A percentile compares a stretch with the other conserved stretches of the same genome.
Evolutionary conservation across 2,113 vertebrate genomes (phyloP).

Genomic region (Poecilia latipinna): DNA sequence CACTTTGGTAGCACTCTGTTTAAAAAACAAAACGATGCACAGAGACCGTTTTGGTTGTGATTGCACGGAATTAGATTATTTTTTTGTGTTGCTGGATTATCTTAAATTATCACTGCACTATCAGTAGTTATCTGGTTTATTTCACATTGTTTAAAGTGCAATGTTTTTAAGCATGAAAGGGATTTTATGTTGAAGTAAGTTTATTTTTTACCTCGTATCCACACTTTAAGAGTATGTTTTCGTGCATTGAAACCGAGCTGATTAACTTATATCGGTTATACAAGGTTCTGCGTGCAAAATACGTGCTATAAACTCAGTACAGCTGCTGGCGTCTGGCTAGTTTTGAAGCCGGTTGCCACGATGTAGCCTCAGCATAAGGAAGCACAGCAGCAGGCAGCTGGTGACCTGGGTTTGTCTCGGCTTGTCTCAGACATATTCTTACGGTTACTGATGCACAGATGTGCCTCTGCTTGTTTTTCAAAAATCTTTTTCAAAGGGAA

Average conservation of each 20-base stretch:
- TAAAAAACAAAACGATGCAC: not conserved
- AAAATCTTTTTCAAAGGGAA: constrained; percentile 38
- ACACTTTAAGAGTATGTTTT: not conserved
- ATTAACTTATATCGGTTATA: not conserved
- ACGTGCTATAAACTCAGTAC: not conserved
- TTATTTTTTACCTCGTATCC: constrained; percentile 12
- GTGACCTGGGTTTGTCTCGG: constrained; percentile 33
- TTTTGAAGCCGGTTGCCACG: not conserved
- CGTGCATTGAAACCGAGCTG: not conserved
- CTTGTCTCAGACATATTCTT: constrained; percentile 43
- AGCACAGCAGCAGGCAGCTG: constrained; percentile 24
- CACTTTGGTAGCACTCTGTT: not conserved
- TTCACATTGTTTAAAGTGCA: not conserved
- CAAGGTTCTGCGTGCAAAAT: not conserved
- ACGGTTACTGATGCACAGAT: constrained; percentile 6
- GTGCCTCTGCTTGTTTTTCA: constrained; percentile 2
- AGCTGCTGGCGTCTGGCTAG: constrained; percentile 12
- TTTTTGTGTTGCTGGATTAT: not conserved
- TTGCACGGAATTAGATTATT: not conserved
- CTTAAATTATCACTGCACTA: not conserved
- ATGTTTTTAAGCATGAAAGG: constrained; percentile 47
- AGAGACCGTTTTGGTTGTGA: not conserved
- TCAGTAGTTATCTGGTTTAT: not conserved
- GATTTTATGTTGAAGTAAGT: constrained; percentile 27
- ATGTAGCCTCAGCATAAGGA: constrained; percentile 12